These are phyloP conservation scores for Sebastes hubbsi DNA, from an alignment of 2,797 vertebrate genomes.

Conservation along the genomic window DNA sequence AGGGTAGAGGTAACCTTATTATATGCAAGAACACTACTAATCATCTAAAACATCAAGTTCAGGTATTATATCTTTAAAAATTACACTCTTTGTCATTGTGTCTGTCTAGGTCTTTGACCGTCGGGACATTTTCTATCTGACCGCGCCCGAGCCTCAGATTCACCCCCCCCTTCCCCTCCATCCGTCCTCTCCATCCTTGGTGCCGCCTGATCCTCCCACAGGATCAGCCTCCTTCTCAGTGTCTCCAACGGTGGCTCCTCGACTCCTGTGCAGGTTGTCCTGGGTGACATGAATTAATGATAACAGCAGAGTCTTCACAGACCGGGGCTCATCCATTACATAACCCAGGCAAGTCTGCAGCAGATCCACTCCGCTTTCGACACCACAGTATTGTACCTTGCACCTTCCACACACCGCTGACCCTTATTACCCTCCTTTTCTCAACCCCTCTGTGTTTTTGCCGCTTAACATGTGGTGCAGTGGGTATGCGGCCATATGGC, in stretches of 20 bases:
- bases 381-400: conserved; percentile 29
- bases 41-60: not conserved
- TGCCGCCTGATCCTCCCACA: conserved; percentile 64
- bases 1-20: not conserved
- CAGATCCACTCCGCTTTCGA: conserved; percentile 45
- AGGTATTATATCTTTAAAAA: not conserved
- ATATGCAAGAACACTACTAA: not conserved
- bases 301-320: conserved; percentile 73
- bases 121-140: not conserved
- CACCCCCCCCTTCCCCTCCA: not conserved
- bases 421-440: conserved; percentile 27
- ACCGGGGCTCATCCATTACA: conserved; percentile 66
- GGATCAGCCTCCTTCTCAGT: conserved; percentile 62
- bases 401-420: conserved; percentile 17
- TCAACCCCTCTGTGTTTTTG: conserved; percentile 10
- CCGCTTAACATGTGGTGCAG: conserved; percentile 37
- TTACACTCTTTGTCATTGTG: not conserved
- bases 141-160: conserved; percentile 28
- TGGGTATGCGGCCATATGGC: conserved; percentile 39
- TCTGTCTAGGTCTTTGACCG: not conserved
- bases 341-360: conserved; percentile 61
- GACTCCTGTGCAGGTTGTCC: conserved; percentile 65
- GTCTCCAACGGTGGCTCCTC: conserved; percentile 65
- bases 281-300: conserved; percentile 83
- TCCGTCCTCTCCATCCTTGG: conserved; percentile 9